Percentiles rank a stretch among this genome's conserved stretches.
Conservation (phyloP, 2,797 vertebrate species). For the Enteromius anoplus region DNA sequence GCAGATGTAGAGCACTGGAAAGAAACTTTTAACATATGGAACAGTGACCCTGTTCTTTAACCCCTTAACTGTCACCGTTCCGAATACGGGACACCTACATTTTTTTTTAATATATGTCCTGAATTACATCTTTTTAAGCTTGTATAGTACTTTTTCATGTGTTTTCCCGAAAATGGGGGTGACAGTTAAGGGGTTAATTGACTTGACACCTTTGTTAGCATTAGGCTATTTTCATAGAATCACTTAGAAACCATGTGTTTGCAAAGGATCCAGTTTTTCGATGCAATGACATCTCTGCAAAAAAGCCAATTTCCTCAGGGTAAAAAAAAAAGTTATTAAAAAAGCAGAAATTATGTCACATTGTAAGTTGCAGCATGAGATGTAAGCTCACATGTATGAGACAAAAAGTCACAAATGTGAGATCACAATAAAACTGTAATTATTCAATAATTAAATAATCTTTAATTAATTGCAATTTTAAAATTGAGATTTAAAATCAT, state of each 20-base stretch:
- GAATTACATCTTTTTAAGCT: too few relatives aligned
- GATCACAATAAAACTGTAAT: neutral
- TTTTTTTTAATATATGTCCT: too few relatives aligned
- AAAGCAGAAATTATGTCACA: neutral
- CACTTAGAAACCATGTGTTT: neutral
- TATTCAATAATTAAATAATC: neutral
- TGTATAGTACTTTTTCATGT: too few relatives aligned
- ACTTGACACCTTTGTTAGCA: neutral
- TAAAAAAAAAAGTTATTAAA: neutral
- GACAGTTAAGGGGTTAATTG: too few relatives aligned
- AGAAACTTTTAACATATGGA: neutral
- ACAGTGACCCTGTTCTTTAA: neutral
- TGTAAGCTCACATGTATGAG: neutral
- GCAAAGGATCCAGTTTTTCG: neutral
- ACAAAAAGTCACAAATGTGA: neutral
- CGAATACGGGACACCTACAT: too few relatives aligned
- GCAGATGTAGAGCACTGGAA: neutral
- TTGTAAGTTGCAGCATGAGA: neutral
- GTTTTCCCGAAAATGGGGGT: too few relatives aligned
- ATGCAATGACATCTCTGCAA: neutral
- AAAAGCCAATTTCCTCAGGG: neutral
- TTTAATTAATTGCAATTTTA: neutral
- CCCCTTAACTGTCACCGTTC: too few relatives aligned
- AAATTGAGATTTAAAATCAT: neutral
- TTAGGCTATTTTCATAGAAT: neutral